A percentile compares a stretch with the other conserved stretches of the same genome.
Conservation (phyloP, 2,113 vertebrate species). For the Pampusana beccarii region DNA sequence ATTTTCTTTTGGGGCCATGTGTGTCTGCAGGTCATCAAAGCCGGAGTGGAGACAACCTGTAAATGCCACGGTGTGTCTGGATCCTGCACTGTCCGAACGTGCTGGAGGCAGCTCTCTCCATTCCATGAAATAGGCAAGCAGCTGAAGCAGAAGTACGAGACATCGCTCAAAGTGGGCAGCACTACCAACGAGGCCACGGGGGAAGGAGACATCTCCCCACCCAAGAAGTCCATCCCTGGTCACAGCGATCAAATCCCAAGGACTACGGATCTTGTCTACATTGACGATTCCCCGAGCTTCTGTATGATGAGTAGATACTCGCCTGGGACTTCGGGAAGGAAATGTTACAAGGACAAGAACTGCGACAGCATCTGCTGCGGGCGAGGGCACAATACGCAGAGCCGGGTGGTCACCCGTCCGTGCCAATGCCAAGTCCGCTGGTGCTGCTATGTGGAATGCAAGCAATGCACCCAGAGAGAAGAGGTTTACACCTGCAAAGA, state of each 20-base stretch:
- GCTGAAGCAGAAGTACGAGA: slow-evolving; percentile 95
- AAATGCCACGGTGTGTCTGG: slow-evolving; percentile 97
- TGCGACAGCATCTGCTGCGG: slow-evolving; percentile 98
- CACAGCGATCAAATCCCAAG: slow-evolving; percentile 88
- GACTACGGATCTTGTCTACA: slow-evolving; percentile 93
- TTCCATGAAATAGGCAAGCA: slow-evolving; percentile 97
- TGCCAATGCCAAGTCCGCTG: slow-evolving; percentile 99
- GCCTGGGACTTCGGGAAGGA: slow-evolving; percentile 87
- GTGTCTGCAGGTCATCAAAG: slow-evolving; percentile 89
- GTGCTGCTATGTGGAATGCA: slow-evolving; percentile 99
- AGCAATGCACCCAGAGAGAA: slow-evolving; percentile 96
- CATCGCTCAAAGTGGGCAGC: slow-evolving; percentile 90
- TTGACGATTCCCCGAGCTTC: slow-evolving; percentile 98
- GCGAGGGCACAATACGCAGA: slow-evolving; percentile 97
- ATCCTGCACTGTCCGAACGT: slow-evolving; percentile 95
- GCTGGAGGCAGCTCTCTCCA: slow-evolving; percentile 95
- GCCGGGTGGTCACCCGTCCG: slow-evolving; percentile 91
- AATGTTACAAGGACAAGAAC: slow-evolving; percentile 98
- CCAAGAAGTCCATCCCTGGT: slow-evolving; percentile 73
- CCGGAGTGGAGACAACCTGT: slow-evolving; percentile 95
- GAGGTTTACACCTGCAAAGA: slow-evolving; percentile 98
- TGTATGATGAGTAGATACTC: slow-evolving; percentile 93
- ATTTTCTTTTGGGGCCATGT: not conserved
- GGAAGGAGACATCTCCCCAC: slow-evolving; percentile 88
- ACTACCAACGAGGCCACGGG: slow-evolving; percentile 95